Conservation (phyloP, 2,797 vertebrate genomes). For the Falco berigora region DNA sequence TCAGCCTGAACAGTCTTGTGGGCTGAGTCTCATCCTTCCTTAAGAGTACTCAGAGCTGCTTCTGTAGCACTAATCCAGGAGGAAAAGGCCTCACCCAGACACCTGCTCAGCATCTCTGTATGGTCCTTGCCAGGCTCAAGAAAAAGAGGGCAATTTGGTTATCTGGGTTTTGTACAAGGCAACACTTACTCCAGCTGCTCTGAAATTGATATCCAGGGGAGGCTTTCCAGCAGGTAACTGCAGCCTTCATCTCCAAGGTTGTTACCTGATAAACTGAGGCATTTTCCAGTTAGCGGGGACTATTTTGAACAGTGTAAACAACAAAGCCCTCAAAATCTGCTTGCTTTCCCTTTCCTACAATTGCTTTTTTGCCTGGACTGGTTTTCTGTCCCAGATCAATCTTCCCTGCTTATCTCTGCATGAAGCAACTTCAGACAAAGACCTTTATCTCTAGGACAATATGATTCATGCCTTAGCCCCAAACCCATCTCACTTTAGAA, state of each 20-base stretch:
- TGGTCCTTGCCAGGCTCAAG: not conserved
- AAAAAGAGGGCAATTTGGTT: not conserved
- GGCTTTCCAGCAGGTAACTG: constrained; percentile 57
- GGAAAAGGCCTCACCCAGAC: not conserved
- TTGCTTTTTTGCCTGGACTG: not conserved
- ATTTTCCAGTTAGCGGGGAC: not conserved
- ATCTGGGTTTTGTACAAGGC: not conserved
- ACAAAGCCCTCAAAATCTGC: not conserved
- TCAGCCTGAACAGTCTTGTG: not conserved
- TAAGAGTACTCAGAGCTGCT: not conserved
- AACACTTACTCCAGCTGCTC: constrained; percentile 78
- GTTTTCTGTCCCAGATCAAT: not conserved
- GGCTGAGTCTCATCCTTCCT: not conserved
- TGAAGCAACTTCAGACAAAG: not conserved
- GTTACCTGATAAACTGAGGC: constrained; percentile 81
- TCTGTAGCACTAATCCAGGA: not conserved
- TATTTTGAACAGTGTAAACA: not conserved
- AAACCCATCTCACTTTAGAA: not conserved
- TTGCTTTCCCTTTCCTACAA: not conserved
- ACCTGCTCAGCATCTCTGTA: not conserved
- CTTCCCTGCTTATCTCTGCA: not conserved
- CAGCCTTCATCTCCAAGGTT: constrained; percentile 74
- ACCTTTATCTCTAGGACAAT: not conserved
- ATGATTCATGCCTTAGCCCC: not conserved
- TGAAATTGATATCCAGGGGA: constrained; percentile 64